These are phyloP conservation scores for Cataglyphis livida DNA, from an alignment of 2,888 invertebrate genomes.

Conservation along the genomic window DNA sequence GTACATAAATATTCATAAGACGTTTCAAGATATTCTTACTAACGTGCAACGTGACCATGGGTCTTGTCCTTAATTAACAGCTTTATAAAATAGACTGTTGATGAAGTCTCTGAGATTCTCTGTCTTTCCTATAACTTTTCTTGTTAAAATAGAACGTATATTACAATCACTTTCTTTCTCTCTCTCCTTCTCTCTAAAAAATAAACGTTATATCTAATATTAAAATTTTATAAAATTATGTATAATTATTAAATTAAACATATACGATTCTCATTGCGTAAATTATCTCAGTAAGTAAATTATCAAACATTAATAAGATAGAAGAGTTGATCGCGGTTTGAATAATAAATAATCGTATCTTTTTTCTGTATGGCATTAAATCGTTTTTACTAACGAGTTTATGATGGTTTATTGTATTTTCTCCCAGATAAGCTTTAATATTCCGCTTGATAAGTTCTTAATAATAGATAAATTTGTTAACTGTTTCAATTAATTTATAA, in stretches of 20 bases:
- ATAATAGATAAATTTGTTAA: conserved; percentile 39
- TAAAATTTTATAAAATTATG: not conserved
- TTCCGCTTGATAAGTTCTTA: conserved; percentile 37
- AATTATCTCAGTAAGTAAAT: not conserved
- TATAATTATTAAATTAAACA: not conserved
- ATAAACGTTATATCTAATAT: not conserved
- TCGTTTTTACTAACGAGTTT: not conserved
- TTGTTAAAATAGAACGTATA: not conserved
- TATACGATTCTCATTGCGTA: too few species aligned
- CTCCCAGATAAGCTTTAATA: not conserved
- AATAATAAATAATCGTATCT: not conserved
- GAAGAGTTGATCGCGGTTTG: not conserved
- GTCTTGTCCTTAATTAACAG: conserved; percentile 73
- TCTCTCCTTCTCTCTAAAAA: not conserved
- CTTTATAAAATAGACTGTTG: conserved; percentile 66
- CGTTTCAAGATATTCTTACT: conserved; percentile 70
- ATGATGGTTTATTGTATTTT: not conserved
- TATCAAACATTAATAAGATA: not conserved
- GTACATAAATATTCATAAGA: conserved; percentile 71
- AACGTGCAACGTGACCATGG: conserved; percentile 66
- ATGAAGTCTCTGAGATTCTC: conserved; percentile 57
- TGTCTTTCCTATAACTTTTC: conserved; percentile 44
- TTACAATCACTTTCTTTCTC: not conserved
- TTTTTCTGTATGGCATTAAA: not conserved
- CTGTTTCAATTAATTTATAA: conserved; percentile 52